phyloP scores from a whole-genome alignment of 2,888 invertebrate species.

The Hyposoter didymator region DNA sequence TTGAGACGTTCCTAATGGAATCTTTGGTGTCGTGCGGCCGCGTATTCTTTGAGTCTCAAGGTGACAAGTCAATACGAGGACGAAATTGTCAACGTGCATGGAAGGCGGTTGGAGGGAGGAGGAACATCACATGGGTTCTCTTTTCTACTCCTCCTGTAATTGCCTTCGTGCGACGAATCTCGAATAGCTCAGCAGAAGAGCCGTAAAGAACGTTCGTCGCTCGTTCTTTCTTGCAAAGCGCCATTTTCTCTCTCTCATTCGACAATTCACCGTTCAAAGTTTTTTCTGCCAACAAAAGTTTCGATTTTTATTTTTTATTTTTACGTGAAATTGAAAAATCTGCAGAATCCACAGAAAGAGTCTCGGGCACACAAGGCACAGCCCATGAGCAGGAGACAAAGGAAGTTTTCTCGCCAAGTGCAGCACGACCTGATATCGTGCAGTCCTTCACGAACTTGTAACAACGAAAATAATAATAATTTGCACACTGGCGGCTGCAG shows the following conservation, averaged over 20 bases:
- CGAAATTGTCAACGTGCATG: slow-evolving; percentile 42
- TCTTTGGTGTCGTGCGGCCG: slow-evolving; percentile 66
- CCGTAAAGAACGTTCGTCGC: slow-evolving; percentile 45
- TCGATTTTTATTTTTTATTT: neutral
- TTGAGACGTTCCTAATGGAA: slow-evolving; percentile 69
- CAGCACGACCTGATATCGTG: slow-evolving; percentile 31
- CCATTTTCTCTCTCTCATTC: slow-evolving; percentile 13
- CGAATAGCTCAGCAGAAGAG: slow-evolving; percentile 63
- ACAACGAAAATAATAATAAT: slow-evolving; percentile 2
- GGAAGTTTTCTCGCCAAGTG: slow-evolving; percentile 54
- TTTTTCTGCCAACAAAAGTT: neutral
- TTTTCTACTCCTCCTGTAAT: slow-evolving; percentile 67
- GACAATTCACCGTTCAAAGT: slow-evolving; percentile 23
- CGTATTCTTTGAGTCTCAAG: slow-evolving; percentile 71
- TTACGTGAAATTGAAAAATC: neutral
- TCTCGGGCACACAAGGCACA: slow-evolving; percentile 60
- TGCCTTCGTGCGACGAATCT: slow-evolving; percentile 70
- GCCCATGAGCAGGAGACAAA: slow-evolving; percentile 62
- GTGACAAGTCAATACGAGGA: slow-evolving; percentile 57
- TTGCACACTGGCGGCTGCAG: slow-evolving; percentile 43
- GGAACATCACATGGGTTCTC: slow-evolving; percentile 20
- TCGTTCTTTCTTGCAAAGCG: slow-evolving; percentile 58
- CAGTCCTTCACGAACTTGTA: slow-evolving; percentile 21
- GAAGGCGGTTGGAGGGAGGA: slow-evolving; percentile 2
- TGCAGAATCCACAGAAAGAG: no score